These are phyloP conservation scores for Taxidea taxus DNA, from an alignment of 2,113 vertebrate species.

Conservation along the genomic window DNA sequence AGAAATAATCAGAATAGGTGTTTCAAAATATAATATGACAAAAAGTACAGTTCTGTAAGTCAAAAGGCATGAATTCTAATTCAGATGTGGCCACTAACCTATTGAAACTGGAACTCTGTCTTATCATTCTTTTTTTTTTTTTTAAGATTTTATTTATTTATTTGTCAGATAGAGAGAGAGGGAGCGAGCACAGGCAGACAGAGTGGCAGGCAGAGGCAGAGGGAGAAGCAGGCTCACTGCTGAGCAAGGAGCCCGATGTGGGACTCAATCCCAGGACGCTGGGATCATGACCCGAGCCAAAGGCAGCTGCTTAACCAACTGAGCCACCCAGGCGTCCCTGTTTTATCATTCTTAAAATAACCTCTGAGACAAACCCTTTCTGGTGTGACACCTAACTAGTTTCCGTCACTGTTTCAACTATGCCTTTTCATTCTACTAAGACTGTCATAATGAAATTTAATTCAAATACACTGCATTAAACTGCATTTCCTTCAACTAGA, in stretches of 20 bases:
- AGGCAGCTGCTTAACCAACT: too few species aligned
- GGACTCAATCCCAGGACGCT: too few species aligned
- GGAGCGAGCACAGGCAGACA: too few species aligned
- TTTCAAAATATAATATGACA: background rate
- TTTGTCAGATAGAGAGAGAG: too few species aligned
- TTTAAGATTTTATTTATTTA: too few species aligned
- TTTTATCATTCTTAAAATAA: slow-evolving; percentile 9
- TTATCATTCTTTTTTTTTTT: slow-evolving; percentile 15
- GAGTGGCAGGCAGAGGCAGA: too few species aligned
- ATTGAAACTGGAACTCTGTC: background rate
- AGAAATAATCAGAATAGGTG: background rate
- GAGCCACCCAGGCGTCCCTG: too few species aligned
- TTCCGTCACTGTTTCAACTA: background rate
- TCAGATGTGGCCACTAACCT: background rate
- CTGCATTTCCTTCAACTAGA: slow-evolving; percentile 3
- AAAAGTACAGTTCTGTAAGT: background rate
- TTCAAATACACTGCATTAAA: background rate
- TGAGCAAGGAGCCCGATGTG: too few species aligned
- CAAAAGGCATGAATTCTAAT: background rate
- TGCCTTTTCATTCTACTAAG: background rate
- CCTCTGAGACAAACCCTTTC: background rate
- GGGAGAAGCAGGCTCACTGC: too few species aligned
- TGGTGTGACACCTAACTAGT: background rate
- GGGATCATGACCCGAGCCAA: too few species aligned
- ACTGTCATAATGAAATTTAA: background rate